phyloP scores from a whole-genome alignment of 2,888 invertebrate genomes.

The Psococerastis gibbosa region DNA sequence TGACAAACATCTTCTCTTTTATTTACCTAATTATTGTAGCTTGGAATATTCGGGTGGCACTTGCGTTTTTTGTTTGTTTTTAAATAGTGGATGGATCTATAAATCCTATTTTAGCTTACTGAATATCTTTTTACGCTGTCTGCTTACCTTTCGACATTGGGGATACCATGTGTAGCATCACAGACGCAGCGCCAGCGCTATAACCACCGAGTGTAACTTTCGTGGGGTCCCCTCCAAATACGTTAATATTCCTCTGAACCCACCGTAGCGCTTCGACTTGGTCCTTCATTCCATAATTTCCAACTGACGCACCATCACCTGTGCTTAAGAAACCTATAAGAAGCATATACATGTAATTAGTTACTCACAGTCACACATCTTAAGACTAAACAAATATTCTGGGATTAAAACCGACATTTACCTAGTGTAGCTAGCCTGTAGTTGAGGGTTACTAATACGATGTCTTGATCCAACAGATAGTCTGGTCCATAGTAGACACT shows the following conservation, averaged over 20 bases:
- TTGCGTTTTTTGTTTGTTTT: too few relatives aligned
- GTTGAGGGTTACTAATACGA: conserved; percentile 19
- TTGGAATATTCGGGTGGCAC: too few relatives aligned
- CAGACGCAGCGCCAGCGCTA: conserved; percentile 13
- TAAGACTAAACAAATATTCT: not conserved
- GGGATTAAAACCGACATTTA: not conserved
- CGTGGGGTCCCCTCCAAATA: conserved; percentile 14
- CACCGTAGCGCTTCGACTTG: conserved; percentile 12
- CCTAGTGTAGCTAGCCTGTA: conserved; percentile 15
- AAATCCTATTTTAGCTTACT: not conserved
- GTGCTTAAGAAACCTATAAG: conserved; percentile 12
- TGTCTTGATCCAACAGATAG: conserved; percentile 15
- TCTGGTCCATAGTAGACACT: conserved; percentile 13
- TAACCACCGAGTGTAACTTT: conserved; percentile 14
- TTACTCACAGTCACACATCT: not conserved
- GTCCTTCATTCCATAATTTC: conserved; percentile 14
- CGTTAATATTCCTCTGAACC: conserved; percentile 12
- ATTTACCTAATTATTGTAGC: too few relatives aligned
- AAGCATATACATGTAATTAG: too few relatives aligned
- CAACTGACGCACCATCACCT: conserved; percentile 11
- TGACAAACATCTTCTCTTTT: too few relatives aligned
- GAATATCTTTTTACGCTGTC: too few relatives aligned
- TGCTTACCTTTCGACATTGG: conserved; percentile 14
- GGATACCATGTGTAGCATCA: conserved; percentile 13
- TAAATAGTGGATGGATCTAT: not conserved